Percentiles rank a stretch among this genome's conserved stretches.
Conservation (phyloP, 2,113 vertebrate genomes). For the Spheniscus mendiculus region DNA sequence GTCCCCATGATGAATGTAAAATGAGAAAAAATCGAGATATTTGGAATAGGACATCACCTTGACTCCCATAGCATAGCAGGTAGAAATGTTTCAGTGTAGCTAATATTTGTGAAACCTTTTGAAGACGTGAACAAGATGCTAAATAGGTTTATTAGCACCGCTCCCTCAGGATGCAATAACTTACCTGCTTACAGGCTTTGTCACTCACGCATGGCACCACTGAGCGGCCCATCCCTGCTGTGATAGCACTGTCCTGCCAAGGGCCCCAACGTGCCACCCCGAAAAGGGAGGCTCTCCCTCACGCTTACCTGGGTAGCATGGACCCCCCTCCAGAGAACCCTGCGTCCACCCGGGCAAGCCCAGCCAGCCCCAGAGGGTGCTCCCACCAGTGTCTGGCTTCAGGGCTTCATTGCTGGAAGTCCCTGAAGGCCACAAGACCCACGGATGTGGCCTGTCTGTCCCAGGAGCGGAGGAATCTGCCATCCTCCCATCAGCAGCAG, state of each 20-base stretch:
- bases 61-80: neutral
- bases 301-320: neutral
- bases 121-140: neutral
- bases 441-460: neutral
- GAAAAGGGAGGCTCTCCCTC: neutral
- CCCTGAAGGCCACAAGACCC: rapidly evolving
- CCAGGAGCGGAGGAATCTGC: rapidly evolving
- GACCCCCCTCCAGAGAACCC: neutral
- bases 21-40: neutral
- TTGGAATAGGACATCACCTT: neutral
- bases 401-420: neutral
- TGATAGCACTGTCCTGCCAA: neutral
- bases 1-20: neutral
- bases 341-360: rapidly evolving
- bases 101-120: neutral
- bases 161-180: neutral
- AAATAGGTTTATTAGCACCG: neutral
- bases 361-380: neutral
- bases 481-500: neutral
- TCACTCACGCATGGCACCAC: too few relatives aligned
- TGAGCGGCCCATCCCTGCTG: neutral
- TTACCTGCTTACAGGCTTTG: neutral
- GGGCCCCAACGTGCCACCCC: neutral
- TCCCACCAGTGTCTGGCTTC: neutral
- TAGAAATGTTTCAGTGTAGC: neutral